Evolutionary conservation across 1,140 invertebrate species (phyloP).

Genomic region (Anastatus disparis): DNA sequence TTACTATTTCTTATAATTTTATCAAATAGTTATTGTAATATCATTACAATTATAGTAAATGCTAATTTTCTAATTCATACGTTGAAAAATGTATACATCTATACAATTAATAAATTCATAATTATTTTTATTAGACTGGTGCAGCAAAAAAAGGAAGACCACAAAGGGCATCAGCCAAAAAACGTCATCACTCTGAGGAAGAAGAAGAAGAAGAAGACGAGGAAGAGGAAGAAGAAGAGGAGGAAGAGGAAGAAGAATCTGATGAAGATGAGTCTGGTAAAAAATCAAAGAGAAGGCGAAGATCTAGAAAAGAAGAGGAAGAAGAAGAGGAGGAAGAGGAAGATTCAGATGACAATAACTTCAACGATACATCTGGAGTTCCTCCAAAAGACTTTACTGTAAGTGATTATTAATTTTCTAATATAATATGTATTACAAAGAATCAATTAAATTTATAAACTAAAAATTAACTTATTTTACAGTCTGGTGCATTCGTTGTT

Average conservation of each 20-base stretch:
- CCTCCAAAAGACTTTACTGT: slow-evolving; percentile 66
- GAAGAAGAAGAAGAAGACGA: slow-evolving; percentile 63
- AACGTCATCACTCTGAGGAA: slow-evolving; percentile 60
- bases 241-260: slow-evolving; percentile 61
- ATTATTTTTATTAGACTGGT: slow-evolving; percentile 8
- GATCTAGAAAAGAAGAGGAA: slow-evolving; percentile 63
- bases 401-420: slow-evolving; percentile 34
- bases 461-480: slow-evolving; percentile 50
- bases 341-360: slow-evolving; percentile 64
- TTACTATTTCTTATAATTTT: no score
- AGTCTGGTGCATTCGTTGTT: slow-evolving; percentile 78
- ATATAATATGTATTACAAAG: slow-evolving; percentile 5
- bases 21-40: no score
- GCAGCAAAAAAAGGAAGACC: slow-evolving; percentile 52
- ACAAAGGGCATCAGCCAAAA: slow-evolving; percentile 59
- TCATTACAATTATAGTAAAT: no score
- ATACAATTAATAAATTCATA: no score
- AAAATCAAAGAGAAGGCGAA: slow-evolving; percentile 61
- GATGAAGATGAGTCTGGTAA: slow-evolving; percentile 59
- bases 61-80: no score
- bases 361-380: slow-evolving; percentile 58
- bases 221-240: slow-evolving; percentile 63
- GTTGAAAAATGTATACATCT: no score
- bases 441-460: slow-evolving; percentile 4
- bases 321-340: slow-evolving; percentile 66